phyloP scores from a whole-genome alignment of 2,888 invertebrate species.

The Blastobasis lacticolella region DNA sequence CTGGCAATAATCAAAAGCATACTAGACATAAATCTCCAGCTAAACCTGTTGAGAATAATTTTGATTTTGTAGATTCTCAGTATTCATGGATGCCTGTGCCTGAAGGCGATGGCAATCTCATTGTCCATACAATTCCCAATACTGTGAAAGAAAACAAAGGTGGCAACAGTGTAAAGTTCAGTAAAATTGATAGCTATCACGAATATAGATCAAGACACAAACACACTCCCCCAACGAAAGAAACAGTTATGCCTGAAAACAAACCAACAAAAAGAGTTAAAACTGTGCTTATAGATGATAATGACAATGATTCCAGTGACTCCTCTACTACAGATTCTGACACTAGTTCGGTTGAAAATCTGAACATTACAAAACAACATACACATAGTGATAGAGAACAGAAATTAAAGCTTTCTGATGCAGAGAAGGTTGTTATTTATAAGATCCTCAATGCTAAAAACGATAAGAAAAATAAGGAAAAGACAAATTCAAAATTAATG shows the following conservation, averaged over 20 bases:
- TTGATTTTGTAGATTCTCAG: constrained; percentile 37
- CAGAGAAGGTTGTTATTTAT: constrained; percentile 59
- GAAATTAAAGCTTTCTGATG: constrained; percentile 30
- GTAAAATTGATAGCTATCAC: constrained; percentile 56
- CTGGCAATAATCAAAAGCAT: constrained; percentile 1
- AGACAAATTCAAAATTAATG: constrained; percentile 27
- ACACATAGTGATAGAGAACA: constrained; percentile 7
- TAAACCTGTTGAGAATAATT: constrained; percentile 21
- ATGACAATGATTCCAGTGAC: constrained; percentile 25
- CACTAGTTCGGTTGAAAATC: constrained; percentile 37
- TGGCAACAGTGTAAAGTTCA: constrained; percentile 53
- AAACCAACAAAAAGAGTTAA: constrained; percentile 19
- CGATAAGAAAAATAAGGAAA: constrained; percentile 24
- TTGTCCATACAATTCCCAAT: constrained; percentile 54
- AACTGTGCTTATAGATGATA: constrained; percentile 31
- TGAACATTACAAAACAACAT: constrained; percentile 19
- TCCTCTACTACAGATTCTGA: constrained; percentile 35
- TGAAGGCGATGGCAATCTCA: constrained; percentile 50
- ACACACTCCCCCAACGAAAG: constrained; percentile 65
- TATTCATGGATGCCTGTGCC: constrained; percentile 69
- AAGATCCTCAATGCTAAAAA: constrained; percentile 49
- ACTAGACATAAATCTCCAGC: constrained; percentile 33
- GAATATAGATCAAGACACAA: constrained; percentile 62
- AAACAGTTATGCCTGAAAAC: constrained; percentile 15
- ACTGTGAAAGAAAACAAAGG: constrained; percentile 33